phyloP scores from a whole-genome alignment of 2,797 vertebrate genomes.

The Callimico goeldii region DNA sequence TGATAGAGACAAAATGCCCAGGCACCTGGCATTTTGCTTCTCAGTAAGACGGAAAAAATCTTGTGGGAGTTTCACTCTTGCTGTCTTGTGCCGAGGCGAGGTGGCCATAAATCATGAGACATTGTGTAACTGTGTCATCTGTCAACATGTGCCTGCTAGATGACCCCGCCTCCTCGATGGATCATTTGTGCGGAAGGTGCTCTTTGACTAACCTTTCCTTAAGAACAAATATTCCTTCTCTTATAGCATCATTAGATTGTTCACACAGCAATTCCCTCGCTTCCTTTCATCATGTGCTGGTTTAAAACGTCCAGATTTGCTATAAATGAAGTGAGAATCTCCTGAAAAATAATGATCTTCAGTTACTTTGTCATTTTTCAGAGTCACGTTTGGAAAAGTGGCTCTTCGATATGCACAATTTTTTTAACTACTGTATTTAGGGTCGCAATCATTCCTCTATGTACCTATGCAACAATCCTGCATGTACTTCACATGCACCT shows the following conservation, averaged over 20 bases:
- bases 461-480: too few relatives aligned
- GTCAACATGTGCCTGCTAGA: background rate
- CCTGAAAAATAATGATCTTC: background rate
- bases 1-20: fast-evolving
- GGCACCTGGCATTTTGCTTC: too few relatives aligned
- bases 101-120: background rate
- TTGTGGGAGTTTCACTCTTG: background rate
- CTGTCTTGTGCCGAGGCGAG: fast-evolving
- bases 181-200: fast-evolving
- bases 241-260: fast-evolving
- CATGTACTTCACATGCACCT: too few relatives aligned
- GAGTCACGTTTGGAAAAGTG: background rate
- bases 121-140: fast-evolving
- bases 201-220: background rate
- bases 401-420: background rate
- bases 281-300: fast-evolving
- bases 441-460: fast-evolving
- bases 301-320: background rate
- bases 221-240: background rate
- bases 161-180: fast-evolving
- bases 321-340: too few relatives aligned
- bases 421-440: background rate
- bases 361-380: background rate
- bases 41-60: background rate
- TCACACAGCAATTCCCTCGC: fast-evolving